Conservation (phyloP, 2,888 invertebrate species). For the Apamea crenata region DNA sequence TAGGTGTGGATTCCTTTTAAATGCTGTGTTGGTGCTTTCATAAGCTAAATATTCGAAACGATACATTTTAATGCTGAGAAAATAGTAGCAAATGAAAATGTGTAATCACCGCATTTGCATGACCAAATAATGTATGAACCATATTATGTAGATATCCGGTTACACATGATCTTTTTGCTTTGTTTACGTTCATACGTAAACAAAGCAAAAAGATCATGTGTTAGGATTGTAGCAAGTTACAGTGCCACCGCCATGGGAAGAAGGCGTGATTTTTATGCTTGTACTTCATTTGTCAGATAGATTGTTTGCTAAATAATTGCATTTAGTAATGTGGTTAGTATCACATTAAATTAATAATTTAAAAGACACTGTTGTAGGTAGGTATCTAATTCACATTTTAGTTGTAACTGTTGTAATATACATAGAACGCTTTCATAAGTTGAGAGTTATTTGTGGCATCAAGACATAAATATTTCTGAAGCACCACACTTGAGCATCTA, state of each 20-base stretch:
- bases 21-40: neutral
- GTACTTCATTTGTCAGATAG: no score
- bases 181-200: no score
- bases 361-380: neutral
- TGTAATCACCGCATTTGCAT: neutral
- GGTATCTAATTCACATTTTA: neutral
- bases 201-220: no score
- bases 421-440: neutral
- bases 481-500: conserved; percentile 30
- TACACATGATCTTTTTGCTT: no score
- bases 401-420: neutral
- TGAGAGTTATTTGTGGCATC: neutral
- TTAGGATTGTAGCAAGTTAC: no score
- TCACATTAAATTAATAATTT: no score
- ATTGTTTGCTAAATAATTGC: no score
- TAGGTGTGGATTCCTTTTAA: neutral
- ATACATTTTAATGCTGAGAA: neutral
- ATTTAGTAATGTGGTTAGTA: no score
- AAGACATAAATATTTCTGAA: neutral
- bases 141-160: no score
- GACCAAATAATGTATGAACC: no score
- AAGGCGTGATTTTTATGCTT: no score
- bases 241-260: no score
- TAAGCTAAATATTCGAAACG: neutral
- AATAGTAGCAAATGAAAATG: neutral